Base-by-base conservation (phyloP, 1,140 invertebrate species). In the Spodoptera frugiperda region DNA sequence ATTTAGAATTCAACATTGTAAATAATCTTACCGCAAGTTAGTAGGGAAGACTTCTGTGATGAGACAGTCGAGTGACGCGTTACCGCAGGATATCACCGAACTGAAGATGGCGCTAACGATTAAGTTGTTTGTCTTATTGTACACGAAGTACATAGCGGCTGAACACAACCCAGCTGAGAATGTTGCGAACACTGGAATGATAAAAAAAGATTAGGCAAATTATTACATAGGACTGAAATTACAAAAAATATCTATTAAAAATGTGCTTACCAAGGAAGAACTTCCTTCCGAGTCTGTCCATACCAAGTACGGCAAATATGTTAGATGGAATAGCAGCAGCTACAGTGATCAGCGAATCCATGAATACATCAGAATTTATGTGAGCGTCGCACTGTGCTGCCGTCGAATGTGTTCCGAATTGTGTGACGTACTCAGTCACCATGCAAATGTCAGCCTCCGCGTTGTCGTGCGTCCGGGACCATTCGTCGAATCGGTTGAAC, bases 11-110 rank as follows among this genome's bases (percentile, higher is more conserved):
- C 25, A 25, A 25, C 1, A 3, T 25, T 25, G 25, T 25, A 25
- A 25, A 61, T 59, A 71, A 30, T 75, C 72, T 86, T 94, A 96
- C 96, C 96, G 94, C 83, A 98, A 94, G 94, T 97, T 97, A 39
- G 97, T 98, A n/a, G 97, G 97, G 89, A 98, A 98, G 77, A 98
- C 97, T 95, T 98, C 97, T 25, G 97, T 98, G 85, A 98, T 98
- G 76, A 98, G 95, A 92, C 97, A 98, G 94, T 98, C 97, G 17
- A 98, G 94, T 0, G 97, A 97, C 12, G 97, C 97, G 91, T 98
- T 98, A 65, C 97, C 97, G 90, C 97, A 98, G 71, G 97, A 98
- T 77, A 98, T 98, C 54, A 98, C 97, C 54, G 97, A 97, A 83
- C 97, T 98, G 91, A 98, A 98, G 80, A 98, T 95, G 30, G 97